phyloP scores from a whole-genome alignment of 2,113 vertebrate species.

The Leucoraja erinaceus region DNA sequence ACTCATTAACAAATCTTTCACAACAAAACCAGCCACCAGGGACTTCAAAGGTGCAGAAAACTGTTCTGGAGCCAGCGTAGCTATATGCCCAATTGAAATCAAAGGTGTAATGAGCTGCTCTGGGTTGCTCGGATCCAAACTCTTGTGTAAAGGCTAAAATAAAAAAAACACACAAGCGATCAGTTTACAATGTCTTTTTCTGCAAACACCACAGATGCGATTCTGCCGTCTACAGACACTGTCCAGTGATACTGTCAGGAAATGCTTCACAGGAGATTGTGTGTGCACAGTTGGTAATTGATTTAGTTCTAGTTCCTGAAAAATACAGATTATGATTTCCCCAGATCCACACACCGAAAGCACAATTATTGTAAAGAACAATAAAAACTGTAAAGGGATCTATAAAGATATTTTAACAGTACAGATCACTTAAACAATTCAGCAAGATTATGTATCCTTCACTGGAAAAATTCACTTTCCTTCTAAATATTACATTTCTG shows the following conservation, averaged over 20 bases:
- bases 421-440: neutral
- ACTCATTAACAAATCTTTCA: slow-evolving; percentile 95
- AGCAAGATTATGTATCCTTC: neutral
- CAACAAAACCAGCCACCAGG: slow-evolving; percentile 92
- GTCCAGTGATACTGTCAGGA: neutral
- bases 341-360: neutral
- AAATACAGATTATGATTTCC: neutral
- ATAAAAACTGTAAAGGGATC: neutral
- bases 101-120: slow-evolving; percentile 92
- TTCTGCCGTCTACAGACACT: neutral
- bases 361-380: neutral
- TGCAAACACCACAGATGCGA: neutral
- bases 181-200: slow-evolving; percentile 18
- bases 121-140: slow-evolving; percentile 85
- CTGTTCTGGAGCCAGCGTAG: slow-evolving; percentile 89
- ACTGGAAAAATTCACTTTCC: neutral
- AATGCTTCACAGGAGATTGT: neutral
- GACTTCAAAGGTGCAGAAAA: slow-evolving; percentile 92
- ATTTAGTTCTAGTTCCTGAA: neutral
- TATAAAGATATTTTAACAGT: neutral
- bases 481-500: neutral
- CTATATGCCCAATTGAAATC: slow-evolving; percentile 90
- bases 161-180: slow-evolving; percentile 35
- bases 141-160: slow-evolving; percentile 85
- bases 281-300: neutral